A percentile compares a stretch with the other conserved stretches of the same genome.
phyloP scores from a whole-genome alignment of 1,140 invertebrate species.

The Drosophila tristis region DNA sequence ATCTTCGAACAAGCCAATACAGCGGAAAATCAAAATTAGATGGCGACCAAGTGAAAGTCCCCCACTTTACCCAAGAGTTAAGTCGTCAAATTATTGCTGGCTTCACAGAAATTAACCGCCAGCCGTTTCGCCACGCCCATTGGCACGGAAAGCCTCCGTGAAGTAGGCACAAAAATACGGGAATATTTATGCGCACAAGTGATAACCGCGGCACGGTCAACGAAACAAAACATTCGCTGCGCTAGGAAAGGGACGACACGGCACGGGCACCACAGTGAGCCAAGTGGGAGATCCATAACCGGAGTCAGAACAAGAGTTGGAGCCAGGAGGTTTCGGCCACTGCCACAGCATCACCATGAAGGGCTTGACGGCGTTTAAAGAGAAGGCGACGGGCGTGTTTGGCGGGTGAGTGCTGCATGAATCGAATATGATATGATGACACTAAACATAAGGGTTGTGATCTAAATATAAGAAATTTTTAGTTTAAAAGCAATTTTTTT shows the following conservation, averaged over 20 bases:
- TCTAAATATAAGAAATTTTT: not conserved
- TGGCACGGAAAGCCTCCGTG: constrained; percentile 65
- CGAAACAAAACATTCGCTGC: constrained; percentile 38
- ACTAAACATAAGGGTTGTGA: constrained; percentile 7
- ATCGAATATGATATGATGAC: constrained; percentile 25
- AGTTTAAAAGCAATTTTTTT: too few species aligned
- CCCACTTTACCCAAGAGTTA: constrained; percentile 61
- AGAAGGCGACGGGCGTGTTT: constrained; percentile 80
- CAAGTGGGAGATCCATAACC: constrained; percentile 14
- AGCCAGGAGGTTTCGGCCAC: constrained; percentile 25
- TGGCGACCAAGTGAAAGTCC: constrained; percentile 55
- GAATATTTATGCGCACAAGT: constrained; percentile 75
- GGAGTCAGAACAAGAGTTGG: constrained; percentile 5
- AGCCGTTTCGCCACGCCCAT: constrained; percentile 69
- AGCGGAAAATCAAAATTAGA: constrained; percentile 36
- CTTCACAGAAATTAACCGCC: constrained; percentile 64
- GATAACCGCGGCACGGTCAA: constrained; percentile 59
- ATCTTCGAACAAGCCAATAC: constrained; percentile 19
- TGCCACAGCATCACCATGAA: constrained; percentile 69
- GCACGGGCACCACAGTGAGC: constrained; percentile 23
- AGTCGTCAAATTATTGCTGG: constrained; percentile 68
- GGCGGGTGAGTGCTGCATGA: constrained; percentile 75
- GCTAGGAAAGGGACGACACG: constrained; percentile 25
- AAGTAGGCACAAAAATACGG: constrained; percentile 63
- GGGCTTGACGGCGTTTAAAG: constrained; percentile 83